Percentiles rank a stretch among this genome's conserved stretches.
These are phyloP conservation scores for Chrysocyon brachyurus DNA, from an alignment of 2,797 vertebrate species.

Conservation along the genomic window DNA sequence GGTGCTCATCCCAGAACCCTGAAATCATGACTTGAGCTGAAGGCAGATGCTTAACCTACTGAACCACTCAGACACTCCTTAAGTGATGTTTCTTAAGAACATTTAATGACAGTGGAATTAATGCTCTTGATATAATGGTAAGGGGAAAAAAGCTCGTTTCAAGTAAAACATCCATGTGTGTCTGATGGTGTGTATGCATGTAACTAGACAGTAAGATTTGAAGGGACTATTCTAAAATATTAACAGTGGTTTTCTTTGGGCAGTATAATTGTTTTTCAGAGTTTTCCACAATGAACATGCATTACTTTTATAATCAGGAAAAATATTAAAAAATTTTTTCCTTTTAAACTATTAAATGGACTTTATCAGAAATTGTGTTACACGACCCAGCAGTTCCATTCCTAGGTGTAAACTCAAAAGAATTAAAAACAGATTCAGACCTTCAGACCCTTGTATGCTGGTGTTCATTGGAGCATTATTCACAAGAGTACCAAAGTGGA, in stretches of 20 bases:
- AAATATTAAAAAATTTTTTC: neutral
- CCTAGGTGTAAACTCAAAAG: rapidly evolving
- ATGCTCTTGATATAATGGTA: neutral
- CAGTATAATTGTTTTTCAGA: neutral
- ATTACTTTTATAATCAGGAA: neutral
- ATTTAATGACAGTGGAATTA: neutral
- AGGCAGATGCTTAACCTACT: neutral
- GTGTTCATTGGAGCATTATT: neutral
- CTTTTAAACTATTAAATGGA: neutral
- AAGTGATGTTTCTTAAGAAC: neutral
- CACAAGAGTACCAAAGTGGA: neutral
- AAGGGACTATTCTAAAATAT: neutral
- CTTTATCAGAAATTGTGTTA: neutral
- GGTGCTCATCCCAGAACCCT: neutral
- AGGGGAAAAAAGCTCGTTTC: neutral
- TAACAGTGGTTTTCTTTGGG: neutral
- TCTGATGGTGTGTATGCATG: neutral
- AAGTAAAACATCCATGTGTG: neutral
- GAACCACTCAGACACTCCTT: neutral
- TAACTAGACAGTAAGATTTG: neutral
- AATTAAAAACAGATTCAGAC: neutral
- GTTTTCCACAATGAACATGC: neutral
- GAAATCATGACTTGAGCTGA: neutral
- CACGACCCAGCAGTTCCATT: neutral
- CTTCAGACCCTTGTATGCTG: neutral